These are phyloP conservation scores for Nymphalis io DNA, from an alignment of 1,140 invertebrate genomes.

Conservation along the genomic window DNA sequence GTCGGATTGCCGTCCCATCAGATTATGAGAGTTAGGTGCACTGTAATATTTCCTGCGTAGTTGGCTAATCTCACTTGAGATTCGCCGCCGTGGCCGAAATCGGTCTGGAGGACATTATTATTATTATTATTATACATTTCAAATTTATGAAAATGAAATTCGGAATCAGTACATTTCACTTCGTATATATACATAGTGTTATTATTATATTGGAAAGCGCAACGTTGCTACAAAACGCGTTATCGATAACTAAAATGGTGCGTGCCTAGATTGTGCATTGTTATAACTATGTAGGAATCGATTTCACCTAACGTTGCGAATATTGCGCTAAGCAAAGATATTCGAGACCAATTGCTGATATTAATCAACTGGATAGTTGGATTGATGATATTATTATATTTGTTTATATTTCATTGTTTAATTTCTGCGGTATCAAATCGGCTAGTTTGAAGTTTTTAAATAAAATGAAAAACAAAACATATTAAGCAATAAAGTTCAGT, in stretches of 20 bases:
- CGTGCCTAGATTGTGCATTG: slow-evolving; percentile 1
- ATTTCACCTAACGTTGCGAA: background rate
- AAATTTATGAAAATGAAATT: slow-evolving; percentile 8
- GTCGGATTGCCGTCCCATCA: too few species aligned
- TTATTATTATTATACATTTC: background rate
- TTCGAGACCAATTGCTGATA: background rate
- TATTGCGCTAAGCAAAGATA: background rate
- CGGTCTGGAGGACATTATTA: too few species aligned
- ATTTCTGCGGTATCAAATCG: too few species aligned
- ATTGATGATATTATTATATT: too few species aligned
- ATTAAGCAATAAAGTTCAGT: background rate
- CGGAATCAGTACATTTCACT: slow-evolving; percentile 21
- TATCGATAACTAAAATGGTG: background rate
- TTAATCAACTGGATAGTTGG: too few species aligned
- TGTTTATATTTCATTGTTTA: too few species aligned
- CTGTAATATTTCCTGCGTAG: too few species aligned
- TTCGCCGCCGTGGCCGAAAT: too few species aligned
- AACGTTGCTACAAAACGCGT: background rate
- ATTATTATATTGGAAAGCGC: slow-evolving; percentile 21
- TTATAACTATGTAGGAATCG: background rate
- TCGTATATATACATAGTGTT: slow-evolving; percentile 11
- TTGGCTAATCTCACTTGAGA: too few species aligned
- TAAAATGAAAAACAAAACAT: background rate
- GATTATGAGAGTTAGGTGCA: too few species aligned
- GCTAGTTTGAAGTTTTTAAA: too few species aligned